Base-by-base conservation (phyloP, 2,797 vertebrate genomes). In the Acanthornis magna region DNA sequence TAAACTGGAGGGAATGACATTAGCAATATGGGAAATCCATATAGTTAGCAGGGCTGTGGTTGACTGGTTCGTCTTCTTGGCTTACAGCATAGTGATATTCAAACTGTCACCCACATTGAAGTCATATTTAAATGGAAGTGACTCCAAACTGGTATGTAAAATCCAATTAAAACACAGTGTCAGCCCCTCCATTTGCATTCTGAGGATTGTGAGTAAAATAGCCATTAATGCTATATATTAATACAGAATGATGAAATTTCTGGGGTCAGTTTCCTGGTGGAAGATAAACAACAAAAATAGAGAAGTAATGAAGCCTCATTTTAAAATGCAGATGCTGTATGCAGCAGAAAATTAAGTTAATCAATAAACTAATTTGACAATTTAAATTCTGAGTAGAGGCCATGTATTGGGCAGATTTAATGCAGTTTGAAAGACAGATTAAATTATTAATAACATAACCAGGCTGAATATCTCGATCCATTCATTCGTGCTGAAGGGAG, bases 261-360 rank as follows among this genome's bases (percentile, higher is more conserved):
- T 77, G 89, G 81, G 60, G 58, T 91, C 62, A 45, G 77, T 91
- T 93, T 96, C 88, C 74, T 23, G 25, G 74, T 89, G 72, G 73
- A 95, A 89, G 87, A 83, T 94, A 95, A 96, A 97, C 94, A 96
- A 68, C 72, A 62, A 53, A 88, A 63, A 88, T 91, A 94, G 23
- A 95, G 83, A 93, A 94, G 80, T 95, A 97, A 97, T 81, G 90
- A 97, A 94, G 77, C 74, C 90, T 95, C 77, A 91, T 92, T 96
- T 88, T 60, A 84, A 95, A 97, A 96, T 94, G 92, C 86, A 85
- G 94, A 83, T 86, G 85, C 82, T 91, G 65, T 84, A 94, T 83
- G 79, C 83, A 93, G 88, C 32, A 81, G 95, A 97, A 97, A 96
- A 97, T 91, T 82, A 96, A 96, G 71, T 82, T 86, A 84, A 95